Evolutionary conservation across 2,888 invertebrate genomes (phyloP).

Genomic region (Linnaemya tessellans): DNA sequence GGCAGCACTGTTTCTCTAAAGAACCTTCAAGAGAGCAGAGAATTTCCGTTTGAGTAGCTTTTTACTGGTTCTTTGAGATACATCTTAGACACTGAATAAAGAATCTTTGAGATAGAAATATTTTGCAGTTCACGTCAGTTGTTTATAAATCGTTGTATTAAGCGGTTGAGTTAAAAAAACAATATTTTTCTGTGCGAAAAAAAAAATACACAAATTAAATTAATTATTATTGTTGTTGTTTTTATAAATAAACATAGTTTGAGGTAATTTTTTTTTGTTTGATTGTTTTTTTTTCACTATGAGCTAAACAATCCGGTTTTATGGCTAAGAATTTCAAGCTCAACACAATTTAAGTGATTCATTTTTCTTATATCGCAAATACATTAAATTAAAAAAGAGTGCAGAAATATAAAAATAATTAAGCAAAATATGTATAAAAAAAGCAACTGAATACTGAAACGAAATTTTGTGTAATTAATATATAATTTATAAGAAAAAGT

Average conservation of each 20-base stretch:
- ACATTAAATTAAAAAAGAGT: constrained; percentile 24
- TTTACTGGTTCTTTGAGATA: constrained; percentile 8
- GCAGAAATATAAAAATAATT: background rate
- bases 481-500: background rate
- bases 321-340: constrained; percentile 19
- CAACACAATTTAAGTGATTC: constrained; percentile 27
- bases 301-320: constrained; percentile 51
- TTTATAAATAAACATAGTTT: constrained; percentile 42
- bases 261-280: constrained; percentile 49
- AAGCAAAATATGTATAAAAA: background rate
- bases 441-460: too few relatives aligned
- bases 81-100: constrained; percentile 8
- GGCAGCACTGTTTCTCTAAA: constrained; percentile 1
- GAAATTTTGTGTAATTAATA: too few relatives aligned
- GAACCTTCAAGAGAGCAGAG: background rate
- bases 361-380: constrained; percentile 16
- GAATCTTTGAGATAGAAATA: constrained; percentile 20
- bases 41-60: background rate
- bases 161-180: background rate
- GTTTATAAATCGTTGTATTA: constrained; percentile 12
- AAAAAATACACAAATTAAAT: constrained; percentile 5
- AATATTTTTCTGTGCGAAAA: background rate
- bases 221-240: constrained; percentile 43
- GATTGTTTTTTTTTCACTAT: background rate
- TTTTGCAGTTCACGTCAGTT: constrained; percentile 19